phyloP scores from a whole-genome alignment of 2,888 invertebrate species.

The Emmelina monodactyla region DNA sequence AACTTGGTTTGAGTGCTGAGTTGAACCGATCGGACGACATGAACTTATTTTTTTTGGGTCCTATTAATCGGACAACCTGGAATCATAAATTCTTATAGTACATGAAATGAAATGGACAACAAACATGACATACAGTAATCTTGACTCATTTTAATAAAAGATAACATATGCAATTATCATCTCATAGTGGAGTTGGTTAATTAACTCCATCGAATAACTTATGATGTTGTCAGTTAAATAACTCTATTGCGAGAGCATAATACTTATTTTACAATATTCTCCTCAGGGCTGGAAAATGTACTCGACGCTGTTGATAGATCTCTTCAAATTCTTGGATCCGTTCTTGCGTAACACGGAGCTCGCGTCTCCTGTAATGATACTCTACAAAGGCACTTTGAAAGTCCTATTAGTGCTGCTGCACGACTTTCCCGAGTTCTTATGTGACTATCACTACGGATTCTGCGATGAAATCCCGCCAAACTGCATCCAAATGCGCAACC shows the following conservation, averaged over 20 bases:
- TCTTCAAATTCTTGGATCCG: conserved; percentile 96
- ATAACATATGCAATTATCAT: too few species aligned
- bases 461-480: conserved; percentile 99
- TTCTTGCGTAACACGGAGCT: conserved; percentile 97
- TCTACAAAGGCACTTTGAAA: conserved; percentile 96
- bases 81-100: too few species aligned
- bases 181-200: background rate
- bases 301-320: conserved; percentile 92
- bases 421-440: conserved; percentile 99
- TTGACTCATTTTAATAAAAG: too few species aligned
- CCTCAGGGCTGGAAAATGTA: conserved; percentile 93
- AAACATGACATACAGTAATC: too few species aligned
- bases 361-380: conserved; percentile 88
- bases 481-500: conserved; percentile 98
- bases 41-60: too few species aligned
- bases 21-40: too few species aligned
- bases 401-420: conserved; percentile 95
- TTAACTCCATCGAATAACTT: background rate
- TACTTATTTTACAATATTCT: conserved; percentile 7
- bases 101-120: too few species aligned
- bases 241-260: too few species aligned
- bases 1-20: too few species aligned
- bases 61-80: too few species aligned
- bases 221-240: too few species aligned
- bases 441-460: conserved; percentile 98